Conservation (phyloP, 2,797 vertebrate genomes). For the Oreortyx pictus region DNA sequence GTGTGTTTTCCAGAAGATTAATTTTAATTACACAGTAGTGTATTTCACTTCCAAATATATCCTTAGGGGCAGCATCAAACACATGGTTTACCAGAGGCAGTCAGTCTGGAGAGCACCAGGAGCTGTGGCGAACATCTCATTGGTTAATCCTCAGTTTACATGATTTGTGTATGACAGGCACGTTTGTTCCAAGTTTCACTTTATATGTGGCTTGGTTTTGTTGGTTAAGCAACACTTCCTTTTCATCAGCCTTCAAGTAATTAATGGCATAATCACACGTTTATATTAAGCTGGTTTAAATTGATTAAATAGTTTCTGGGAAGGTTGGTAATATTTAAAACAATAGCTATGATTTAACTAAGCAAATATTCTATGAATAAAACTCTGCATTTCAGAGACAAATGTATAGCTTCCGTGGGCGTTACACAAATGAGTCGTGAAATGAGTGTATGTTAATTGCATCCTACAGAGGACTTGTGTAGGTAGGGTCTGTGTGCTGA, state of each 20-base stretch:
- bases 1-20: not conserved
- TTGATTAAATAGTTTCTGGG: not conserved
- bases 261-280: not conserved
- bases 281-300: constrained; percentile 10
- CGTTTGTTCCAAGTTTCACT: not conserved
- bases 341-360: not conserved
- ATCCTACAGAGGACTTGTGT: not conserved
- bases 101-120: not conserved
- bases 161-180: not conserved
- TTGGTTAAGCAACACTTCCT: not conserved
- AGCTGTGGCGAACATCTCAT: not conserved
- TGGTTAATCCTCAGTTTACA: not conserved
- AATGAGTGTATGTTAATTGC: not conserved
- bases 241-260: not conserved
- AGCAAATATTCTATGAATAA: not conserved
- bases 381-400: not conserved
- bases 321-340: not conserved
- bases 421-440: not conserved
- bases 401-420: not conserved
- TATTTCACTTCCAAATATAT: constrained; percentile 17
- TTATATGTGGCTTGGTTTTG: not conserved
- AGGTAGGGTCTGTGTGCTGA: not conserved
- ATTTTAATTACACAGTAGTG: not conserved
- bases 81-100: not conserved
- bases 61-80: not conserved